Base-by-base conservation (phyloP, 2,888 invertebrate genomes). In the Shargacucullia verbasci region DNA sequence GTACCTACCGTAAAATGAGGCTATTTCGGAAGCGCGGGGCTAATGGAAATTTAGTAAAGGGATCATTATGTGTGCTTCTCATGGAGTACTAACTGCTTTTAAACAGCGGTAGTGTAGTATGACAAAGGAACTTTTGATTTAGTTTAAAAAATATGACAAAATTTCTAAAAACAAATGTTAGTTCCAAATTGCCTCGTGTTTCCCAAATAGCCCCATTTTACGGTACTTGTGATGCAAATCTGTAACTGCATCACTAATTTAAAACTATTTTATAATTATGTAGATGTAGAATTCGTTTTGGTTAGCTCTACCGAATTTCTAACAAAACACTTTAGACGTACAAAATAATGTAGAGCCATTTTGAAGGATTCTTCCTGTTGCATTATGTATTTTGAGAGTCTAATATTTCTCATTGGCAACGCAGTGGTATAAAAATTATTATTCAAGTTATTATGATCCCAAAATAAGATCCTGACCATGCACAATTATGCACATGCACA, bases 401-500 rank as follows among this genome's bases (percentile, higher is more conserved):
- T 34, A 33, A 35, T 1, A 7, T 11, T 43, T 37, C 8, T 14
- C 25, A 10, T 12, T 31, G 1, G 13, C 13, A 31, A 29, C 27
- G 38, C 27, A 29, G 12, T 14, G 4, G 14, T 34, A 35, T 33
- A 39, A 47, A 34, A 13, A 47, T 39, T 12, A 20, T 27, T 13
- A 13, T 4, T 3, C 6, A 11, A 31, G 40, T 8, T 12, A 4
- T 11, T 38, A 43, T 43, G 10, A 41, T 5, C 5, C 13, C 6
- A 43, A 31, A 43, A n/a, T 38, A 43, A 29, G 10, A 41, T 5
- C 5, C 13, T 6, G 29, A 31, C 29, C 13, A 29, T 29, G 5
- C 5, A 12, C 8, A 12, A 29, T 14, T 12, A 56, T 73, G 62
- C 60, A 66, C 47, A 66, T 73, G 62, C 72, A 66, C 49, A 62